Evolutionary conservation across 2,888 invertebrate genomes (phyloP).

Genomic region (Sisyra terminalis): DNA sequence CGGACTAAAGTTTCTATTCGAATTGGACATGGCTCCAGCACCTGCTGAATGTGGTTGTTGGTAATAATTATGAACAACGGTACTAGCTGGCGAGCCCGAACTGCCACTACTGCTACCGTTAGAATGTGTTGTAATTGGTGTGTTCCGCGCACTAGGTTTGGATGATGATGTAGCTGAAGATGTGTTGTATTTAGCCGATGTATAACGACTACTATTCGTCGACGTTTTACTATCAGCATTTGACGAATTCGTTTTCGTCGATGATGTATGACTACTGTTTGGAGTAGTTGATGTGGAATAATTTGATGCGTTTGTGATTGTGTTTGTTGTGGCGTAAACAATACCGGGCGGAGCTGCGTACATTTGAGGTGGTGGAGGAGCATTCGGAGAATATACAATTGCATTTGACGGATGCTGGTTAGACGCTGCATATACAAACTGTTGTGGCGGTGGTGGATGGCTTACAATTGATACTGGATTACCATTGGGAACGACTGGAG

Average conservation of each 20-base stretch:
- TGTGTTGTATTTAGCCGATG: background rate
- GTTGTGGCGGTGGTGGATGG: conserved; percentile 2
- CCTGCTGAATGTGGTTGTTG: conserved; percentile 11
- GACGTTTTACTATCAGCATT: background rate
- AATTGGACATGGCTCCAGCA: conserved; percentile 10
- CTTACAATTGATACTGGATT: background rate
- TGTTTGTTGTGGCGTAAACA: background rate
- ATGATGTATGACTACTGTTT: background rate
- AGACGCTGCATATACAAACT: background rate
- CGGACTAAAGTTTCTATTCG: conserved; percentile 20
- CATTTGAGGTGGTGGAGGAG: conserved; percentile 10
- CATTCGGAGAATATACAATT: conserved; percentile 19
- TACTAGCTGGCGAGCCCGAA: conserved; percentile 25
- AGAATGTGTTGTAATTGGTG: conserved; percentile 15
- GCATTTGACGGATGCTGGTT: conserved; percentile 14
- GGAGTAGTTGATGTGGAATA: conserved; percentile 1
- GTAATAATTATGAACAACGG: conserved; percentile 23
- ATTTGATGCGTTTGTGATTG: background rate
- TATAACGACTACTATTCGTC: background rate
- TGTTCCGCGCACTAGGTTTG: background rate
- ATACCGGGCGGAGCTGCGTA: conserved; percentile 2
- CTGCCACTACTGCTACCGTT: conserved; percentile 25
- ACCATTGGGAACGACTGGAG: conserved; percentile 1
- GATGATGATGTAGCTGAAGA: background rate
- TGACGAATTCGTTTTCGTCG: too few species aligned